Percentiles rank a stretch among this genome's conserved stretches.
Conservation (phyloP, 2,888 invertebrate genomes). For the Thalpophila matura region DNA sequence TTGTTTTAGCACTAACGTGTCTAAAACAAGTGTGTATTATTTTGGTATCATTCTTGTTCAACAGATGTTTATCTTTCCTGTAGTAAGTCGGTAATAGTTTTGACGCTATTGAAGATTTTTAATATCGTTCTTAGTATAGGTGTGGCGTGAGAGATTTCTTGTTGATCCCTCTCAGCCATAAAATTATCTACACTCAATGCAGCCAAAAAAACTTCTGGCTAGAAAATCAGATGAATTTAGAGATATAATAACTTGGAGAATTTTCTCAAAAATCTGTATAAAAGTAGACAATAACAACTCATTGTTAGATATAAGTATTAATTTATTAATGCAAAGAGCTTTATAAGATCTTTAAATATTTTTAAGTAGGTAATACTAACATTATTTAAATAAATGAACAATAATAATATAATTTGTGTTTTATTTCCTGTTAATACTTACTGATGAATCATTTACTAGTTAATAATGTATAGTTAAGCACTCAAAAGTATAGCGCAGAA, state of each 20-base stretch:
- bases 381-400: constrained; percentile 22
- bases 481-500: no score
- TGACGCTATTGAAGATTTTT: background rate
- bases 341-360: constrained; percentile 42
- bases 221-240: background rate
- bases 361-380: constrained; percentile 36
- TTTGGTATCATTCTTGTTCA: no score
- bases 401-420: background rate
- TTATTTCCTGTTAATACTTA: background rate
- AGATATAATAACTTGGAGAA: constrained; percentile 19
- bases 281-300: background rate
- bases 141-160: background rate
- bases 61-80: no score
- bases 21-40: no score
- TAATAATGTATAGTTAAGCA: no score
- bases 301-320: constrained; percentile 8
- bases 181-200: background rate
- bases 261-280: constrained; percentile 32
- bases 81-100: no score
- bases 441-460: no score
- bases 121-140: background rate
- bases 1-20: no score
- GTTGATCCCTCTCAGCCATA: background rate
- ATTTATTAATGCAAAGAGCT: constrained; percentile 29
- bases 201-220: background rate